A percentile compares a stretch with the other conserved stretches of the same genome.
Evolutionary conservation across 2,797 vertebrate genomes (phyloP).

Genomic region (Rhinophrynus dorsalis): DNA sequence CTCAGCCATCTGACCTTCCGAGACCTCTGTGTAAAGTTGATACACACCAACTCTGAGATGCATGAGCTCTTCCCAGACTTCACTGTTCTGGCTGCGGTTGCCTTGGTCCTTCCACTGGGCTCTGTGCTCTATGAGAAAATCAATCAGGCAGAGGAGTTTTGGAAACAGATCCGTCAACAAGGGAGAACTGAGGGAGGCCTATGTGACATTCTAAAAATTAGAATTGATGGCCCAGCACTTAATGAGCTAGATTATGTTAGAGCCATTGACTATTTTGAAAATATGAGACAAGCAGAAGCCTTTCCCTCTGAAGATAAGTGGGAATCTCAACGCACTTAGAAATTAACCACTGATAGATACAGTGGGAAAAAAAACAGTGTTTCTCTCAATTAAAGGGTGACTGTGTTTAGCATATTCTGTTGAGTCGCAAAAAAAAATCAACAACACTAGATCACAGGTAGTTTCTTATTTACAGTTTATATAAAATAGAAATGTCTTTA

Average conservation of each 20-base stretch:
- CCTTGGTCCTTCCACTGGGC: slow-evolving; percentile 56
- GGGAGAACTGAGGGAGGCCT: neutral
- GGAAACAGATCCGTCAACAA: neutral
- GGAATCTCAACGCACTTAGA: neutral
- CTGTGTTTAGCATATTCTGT: neutral
- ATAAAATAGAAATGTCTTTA: too few species aligned
- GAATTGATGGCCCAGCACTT: slow-evolving; percentile 58
- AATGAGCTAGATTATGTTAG: slow-evolving; percentile 62
- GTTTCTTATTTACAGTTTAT: too few species aligned
- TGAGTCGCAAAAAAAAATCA: too few species aligned
- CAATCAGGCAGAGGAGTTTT: slow-evolving; percentile 57
- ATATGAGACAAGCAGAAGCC: slow-evolving; percentile 48
- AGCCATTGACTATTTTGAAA: slow-evolving; percentile 63
- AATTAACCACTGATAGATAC: neutral
- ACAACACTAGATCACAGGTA: too few species aligned
- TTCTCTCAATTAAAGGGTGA: too few species aligned
- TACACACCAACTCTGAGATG: slow-evolving; percentile 62
- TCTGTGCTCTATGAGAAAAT: slow-evolving; percentile 59
- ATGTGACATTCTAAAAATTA: slow-evolving; percentile 61
- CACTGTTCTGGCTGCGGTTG: slow-evolving; percentile 54
- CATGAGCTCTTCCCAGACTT: slow-evolving; percentile 68
- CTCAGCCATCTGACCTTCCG: slow-evolving; percentile 60
- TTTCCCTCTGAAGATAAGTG: slow-evolving; percentile 13
- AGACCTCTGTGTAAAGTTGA: slow-evolving; percentile 63
- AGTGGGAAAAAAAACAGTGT: too few species aligned